These are phyloP conservation scores for Montipora efflorescens DNA, from an alignment of 64 coral and sea anemone genomes.

Conservation along the genomic window DNA sequence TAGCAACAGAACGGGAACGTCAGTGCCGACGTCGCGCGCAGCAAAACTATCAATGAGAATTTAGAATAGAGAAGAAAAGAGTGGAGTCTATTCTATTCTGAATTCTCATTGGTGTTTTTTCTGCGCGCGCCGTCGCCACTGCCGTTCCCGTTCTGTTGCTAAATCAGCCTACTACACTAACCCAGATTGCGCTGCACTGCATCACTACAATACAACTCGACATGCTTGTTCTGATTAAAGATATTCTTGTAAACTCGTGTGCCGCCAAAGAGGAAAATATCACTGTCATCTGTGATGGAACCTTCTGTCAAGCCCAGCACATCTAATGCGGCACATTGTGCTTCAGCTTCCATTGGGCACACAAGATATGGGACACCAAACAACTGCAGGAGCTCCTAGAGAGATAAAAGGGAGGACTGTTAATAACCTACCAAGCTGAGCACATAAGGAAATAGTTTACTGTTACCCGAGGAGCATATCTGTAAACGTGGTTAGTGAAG, in stretches of 20 bases:
- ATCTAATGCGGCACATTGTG: constrained; percentile 86
- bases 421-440: not conserved
- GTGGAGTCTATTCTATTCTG: too few species aligned
- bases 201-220: constrained; percentile 80
- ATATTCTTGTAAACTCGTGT: constrained; percentile 94
- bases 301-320: constrained; percentile 67
- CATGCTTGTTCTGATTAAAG: constrained; percentile 89
- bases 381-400: constrained; percentile 86
- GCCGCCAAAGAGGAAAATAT: constrained; percentile 94
- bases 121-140: too few species aligned
- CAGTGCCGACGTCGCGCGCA: too few species aligned
- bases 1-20: too few species aligned
- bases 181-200: constrained; percentile 66
- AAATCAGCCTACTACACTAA: not conserved
- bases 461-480: too few species aligned
- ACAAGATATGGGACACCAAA: constrained; percentile 96
- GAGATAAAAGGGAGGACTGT: not conserved
- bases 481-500: too few species aligned
- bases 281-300: constrained; percentile 96
- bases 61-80: too few species aligned
- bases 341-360: constrained; percentile 98
- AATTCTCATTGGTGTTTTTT: too few species aligned
- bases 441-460: not conserved
- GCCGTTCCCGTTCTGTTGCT: too few species aligned
- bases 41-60: too few species aligned